Conservation (phyloP, 2,888 invertebrate species). For the Sarcophaga variegata region DNA sequence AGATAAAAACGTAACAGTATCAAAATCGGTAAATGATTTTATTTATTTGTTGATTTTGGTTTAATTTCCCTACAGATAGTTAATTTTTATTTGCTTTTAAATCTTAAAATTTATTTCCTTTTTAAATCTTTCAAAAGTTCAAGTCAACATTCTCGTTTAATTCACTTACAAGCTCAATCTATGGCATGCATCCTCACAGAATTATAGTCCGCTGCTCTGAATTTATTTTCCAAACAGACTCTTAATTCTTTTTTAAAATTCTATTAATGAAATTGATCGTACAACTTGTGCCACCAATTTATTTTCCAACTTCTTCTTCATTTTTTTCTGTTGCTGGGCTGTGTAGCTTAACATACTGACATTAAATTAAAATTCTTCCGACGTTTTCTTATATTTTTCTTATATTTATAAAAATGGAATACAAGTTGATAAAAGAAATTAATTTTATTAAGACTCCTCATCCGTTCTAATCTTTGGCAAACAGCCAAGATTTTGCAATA, state of each 20-base stretch:
- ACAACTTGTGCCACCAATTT: conserved; percentile 40
- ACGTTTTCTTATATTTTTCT: background rate
- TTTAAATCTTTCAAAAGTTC: background rate
- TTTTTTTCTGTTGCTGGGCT: background rate
- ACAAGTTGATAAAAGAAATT: background rate
- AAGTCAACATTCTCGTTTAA: background rate
- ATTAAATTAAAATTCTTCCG: conserved; percentile 49
- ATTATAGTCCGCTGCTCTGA: background rate
- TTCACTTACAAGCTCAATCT: background rate
- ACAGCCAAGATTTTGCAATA: conserved; percentile 32
- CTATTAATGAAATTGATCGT: conserved; percentile 59
- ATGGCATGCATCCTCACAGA: background rate
- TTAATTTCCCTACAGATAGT: no score
- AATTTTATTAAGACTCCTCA: conserved; percentile 14
- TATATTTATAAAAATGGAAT: background rate
- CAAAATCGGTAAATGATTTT: no score
- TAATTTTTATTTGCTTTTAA: no score
- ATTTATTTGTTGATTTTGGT: no score
- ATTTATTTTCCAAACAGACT: no score
- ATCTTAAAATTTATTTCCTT: no score
- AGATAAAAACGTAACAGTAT: no score
- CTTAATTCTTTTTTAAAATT: conserved; percentile 1
- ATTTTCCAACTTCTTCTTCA: background rate
- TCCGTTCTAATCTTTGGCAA: conserved; percentile 26
- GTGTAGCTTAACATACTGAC: conserved; percentile 46